These are phyloP conservation scores for Xanthostigma xanthostigma DNA, from an alignment of 2,888 invertebrate species.

Conservation along the genomic window DNA sequence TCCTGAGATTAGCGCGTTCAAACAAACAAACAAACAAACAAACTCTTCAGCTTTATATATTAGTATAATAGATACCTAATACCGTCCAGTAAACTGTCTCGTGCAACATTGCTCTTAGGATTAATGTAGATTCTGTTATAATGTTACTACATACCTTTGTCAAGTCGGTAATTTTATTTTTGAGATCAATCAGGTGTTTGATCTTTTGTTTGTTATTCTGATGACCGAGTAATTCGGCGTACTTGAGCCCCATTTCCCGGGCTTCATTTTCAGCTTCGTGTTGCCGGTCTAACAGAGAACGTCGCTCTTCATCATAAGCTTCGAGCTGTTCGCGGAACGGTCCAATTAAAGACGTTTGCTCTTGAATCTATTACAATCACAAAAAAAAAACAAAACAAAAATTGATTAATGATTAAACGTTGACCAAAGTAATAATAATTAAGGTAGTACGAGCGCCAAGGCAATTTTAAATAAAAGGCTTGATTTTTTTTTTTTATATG, in stretches of 20 bases:
- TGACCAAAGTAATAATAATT: no score
- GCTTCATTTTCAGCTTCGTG: slow-evolving; percentile 30
- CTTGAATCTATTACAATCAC: slow-evolving; percentile 12
- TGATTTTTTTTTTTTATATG: no score
- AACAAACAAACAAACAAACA: no score
- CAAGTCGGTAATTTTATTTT: slow-evolving; percentile 29
- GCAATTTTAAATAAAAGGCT: no score
- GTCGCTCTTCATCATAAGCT: slow-evolving; percentile 31
- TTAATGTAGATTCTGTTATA: neutral
- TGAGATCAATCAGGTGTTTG: slow-evolving; percentile 34
- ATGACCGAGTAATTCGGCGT: slow-evolving; percentile 44
- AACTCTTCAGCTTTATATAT: no score
- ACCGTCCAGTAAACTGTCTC: no score
- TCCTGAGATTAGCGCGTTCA: no score
- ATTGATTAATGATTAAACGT: neutral
- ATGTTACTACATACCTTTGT: slow-evolving; percentile 27
- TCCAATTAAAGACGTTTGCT: slow-evolving; percentile 22
- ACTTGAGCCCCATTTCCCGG: slow-evolving; percentile 35
- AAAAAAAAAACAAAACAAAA: neutral
- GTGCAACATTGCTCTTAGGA: no score
- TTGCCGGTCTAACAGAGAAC: slow-evolving; percentile 24
- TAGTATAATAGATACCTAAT: no score
- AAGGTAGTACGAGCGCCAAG: no score
- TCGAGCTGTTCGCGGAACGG: slow-evolving; percentile 32
- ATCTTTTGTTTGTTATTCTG: slow-evolving; percentile 50